Evolutionary conservation across 2,797 vertebrate genomes (phyloP).

Genomic region (Macropodus opercularis): DNA sequence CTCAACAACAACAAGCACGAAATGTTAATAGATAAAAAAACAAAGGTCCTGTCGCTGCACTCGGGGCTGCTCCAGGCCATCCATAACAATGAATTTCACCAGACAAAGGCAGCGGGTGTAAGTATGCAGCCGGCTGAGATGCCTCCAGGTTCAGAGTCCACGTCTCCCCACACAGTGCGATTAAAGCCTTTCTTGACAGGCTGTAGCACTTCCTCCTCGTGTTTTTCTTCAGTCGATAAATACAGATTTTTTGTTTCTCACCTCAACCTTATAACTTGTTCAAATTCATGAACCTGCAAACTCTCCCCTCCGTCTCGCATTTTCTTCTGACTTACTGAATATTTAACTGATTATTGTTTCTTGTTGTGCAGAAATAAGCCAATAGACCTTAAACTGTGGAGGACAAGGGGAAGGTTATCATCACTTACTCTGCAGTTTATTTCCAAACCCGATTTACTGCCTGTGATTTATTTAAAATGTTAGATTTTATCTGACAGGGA

Average conservation of each 20-base stretch:
- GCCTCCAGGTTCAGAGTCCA: constrained; percentile 3
- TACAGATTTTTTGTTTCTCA: not conserved
- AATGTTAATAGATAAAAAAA: constrained; percentile 12
- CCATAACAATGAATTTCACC: constrained; percentile 19
- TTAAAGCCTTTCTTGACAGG: constrained; percentile 1
- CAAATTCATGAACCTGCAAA: too few relatives aligned
- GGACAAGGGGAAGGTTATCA: too few relatives aligned
- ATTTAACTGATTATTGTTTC: too few relatives aligned
- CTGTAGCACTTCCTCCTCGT: not conserved
- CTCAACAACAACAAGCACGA: constrained; percentile 11
- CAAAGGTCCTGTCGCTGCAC: not conserved
- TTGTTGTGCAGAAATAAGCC: too few relatives aligned
- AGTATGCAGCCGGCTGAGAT: constrained; percentile 14
- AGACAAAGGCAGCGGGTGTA: constrained; percentile 5
- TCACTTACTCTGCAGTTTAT: not conserved
- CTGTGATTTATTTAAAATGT: too few relatives aligned
- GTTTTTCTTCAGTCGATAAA: not conserved
- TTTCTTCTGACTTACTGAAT: too few relatives aligned
- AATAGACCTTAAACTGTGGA: not conserved
- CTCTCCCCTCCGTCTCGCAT: too few relatives aligned
- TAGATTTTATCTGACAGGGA: not conserved
- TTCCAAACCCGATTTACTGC: too few relatives aligned
- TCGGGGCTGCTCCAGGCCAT: not conserved
- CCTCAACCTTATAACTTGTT: not conserved
- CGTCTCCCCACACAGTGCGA: not conserved